These are phyloP conservation scores for Rhipidura dahli DNA, from an alignment of 2,113 vertebrate genomes.

Conservation along the genomic window DNA sequence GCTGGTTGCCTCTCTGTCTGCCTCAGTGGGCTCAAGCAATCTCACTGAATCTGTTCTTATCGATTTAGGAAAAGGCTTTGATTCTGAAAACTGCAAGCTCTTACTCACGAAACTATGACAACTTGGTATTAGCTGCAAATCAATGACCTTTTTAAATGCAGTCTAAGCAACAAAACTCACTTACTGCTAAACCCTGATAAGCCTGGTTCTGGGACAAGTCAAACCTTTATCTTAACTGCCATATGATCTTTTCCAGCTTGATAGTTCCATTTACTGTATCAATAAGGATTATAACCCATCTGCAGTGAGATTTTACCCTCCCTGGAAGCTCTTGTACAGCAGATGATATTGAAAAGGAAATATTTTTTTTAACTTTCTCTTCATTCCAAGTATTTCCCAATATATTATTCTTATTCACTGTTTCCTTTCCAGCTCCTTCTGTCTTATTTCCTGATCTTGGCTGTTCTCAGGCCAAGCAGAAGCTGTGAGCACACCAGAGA, in stretches of 20 bases:
- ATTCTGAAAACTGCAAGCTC: constrained; percentile 71
- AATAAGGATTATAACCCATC: constrained; percentile 69
- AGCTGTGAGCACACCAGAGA: background rate
- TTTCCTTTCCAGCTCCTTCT: background rate
- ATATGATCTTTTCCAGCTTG: constrained; percentile 70
- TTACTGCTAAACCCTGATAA: constrained; percentile 74
- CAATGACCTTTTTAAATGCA: constrained; percentile 80
- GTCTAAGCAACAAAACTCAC: constrained; percentile 65
- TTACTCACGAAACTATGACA: constrained; percentile 80
- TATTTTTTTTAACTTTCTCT: background rate
- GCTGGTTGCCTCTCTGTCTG: background rate
- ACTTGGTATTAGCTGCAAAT: constrained; percentile 80
- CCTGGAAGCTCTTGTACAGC: constrained; percentile 19
- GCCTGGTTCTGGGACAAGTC: constrained; percentile 58
- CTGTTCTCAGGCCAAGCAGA: background rate
- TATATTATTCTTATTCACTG: background rate
- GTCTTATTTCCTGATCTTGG: background rate
- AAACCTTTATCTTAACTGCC: constrained; percentile 77
- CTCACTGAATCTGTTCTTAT: constrained; percentile 71
- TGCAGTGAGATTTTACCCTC: constrained; percentile 14
- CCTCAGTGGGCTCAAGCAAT: constrained; percentile 40
- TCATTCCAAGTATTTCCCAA: background rate
- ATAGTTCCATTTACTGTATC: constrained; percentile 63
- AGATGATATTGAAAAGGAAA: constrained; percentile 28
- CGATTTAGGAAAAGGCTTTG: constrained; percentile 78